These are phyloP conservation scores for Tetragnatha versicolor DNA, from an alignment of 1,140 invertebrate species.

Conservation along the genomic window DNA sequence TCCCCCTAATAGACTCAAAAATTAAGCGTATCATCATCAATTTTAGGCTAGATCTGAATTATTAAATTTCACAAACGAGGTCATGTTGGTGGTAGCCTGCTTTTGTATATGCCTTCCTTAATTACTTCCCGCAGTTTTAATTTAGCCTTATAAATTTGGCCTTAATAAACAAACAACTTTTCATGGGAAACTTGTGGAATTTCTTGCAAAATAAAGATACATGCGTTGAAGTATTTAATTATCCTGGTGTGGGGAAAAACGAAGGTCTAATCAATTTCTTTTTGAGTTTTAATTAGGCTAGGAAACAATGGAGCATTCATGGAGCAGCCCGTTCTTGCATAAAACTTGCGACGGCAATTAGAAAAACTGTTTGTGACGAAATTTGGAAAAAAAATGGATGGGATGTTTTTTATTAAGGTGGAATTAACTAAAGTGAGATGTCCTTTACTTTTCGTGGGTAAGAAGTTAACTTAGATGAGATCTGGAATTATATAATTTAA, in stretches of 20 bases:
- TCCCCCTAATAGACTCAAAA: slow-evolving; percentile 40
- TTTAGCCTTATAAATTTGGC: slow-evolving; percentile 13
- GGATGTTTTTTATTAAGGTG: no score
- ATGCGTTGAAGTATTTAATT: slow-evolving; percentile 14
- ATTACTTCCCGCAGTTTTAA: slow-evolving; percentile 29
- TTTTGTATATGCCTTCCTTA: slow-evolving; percentile 19
- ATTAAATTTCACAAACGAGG: slow-evolving; percentile 42
- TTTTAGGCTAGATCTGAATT: slow-evolving; percentile 30
- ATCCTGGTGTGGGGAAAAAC: neutral
- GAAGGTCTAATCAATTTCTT: no score
- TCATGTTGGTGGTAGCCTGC: neutral
- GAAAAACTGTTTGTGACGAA: no score
- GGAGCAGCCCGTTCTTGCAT: no score
- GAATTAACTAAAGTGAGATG: no score
- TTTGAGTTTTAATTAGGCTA: no score
- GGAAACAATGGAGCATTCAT: no score
- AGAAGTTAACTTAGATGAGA: no score
- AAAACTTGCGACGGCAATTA: no score
- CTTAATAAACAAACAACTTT: slow-evolving; percentile 25
- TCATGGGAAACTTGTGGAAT: neutral
- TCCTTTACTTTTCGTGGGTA: no score
- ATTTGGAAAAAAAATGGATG: no score
- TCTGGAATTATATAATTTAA: no score
- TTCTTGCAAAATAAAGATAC: neutral
- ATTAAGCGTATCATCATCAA: slow-evolving; percentile 44